Percentiles rank a stretch among this genome's conserved stretches.
These are phyloP conservation scores for Patagioenas fasciata DNA, from an alignment of 2,113 vertebrate species.

Conservation along the genomic window DNA sequence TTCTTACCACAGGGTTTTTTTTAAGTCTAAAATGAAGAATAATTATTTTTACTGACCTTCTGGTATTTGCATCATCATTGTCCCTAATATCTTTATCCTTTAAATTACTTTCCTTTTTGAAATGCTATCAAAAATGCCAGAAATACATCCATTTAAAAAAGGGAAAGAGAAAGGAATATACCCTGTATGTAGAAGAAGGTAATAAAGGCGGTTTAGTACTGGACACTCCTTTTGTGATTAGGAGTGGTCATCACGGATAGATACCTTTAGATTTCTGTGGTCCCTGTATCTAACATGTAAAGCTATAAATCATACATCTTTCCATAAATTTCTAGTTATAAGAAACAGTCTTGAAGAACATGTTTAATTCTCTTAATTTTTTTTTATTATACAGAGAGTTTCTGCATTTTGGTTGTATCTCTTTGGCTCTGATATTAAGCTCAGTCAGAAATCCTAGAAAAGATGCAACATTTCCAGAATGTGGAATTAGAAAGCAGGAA, in stretches of 20 bases:
- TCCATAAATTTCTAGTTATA: not conserved
- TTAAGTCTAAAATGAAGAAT: not conserved
- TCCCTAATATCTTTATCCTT: not conserved
- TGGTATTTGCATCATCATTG: not conserved
- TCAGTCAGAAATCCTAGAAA: not conserved
- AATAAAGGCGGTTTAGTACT: not conserved
- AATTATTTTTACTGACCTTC: not conserved
- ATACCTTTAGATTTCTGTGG: not conserved
- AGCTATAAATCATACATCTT: not conserved
- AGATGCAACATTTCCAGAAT: not conserved
- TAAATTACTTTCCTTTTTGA: not conserved
- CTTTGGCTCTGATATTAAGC: not conserved
- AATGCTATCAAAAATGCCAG: not conserved
- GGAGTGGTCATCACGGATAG: not conserved
- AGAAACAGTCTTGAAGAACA: not conserved
- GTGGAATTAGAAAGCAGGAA: not conserved
- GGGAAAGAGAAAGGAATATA: not conserved
- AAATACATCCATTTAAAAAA: not conserved
- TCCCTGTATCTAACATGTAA: not conserved
- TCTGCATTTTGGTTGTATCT: not conserved
- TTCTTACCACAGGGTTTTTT: not conserved
- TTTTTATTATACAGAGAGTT: not conserved
- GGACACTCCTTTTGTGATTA: not conserved
- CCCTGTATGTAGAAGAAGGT: not conserved
- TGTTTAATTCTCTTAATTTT: not conserved